These are phyloP conservation scores for Neolamprologus fasciatus DNA, from an alignment of 2,113 vertebrate species.

Conservation along the genomic window DNA sequence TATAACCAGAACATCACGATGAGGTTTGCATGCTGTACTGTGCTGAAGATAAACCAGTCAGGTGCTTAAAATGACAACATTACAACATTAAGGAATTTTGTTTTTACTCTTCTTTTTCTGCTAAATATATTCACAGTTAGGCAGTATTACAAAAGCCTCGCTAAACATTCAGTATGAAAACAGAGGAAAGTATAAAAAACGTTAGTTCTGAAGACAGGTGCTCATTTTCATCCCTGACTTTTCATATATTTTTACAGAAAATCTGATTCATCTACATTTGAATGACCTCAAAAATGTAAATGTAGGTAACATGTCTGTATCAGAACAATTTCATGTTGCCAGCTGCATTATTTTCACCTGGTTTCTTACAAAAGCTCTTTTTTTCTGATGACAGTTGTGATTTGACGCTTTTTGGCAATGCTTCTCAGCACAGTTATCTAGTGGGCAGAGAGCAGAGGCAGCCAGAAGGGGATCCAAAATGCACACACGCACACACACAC, in stretches of 20 bases:
- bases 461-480: neutral
- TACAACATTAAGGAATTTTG: neutral
- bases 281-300: neutral
- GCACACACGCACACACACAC: neutral
- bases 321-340: neutral
- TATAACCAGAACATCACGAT: neutral
- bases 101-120: neutral
- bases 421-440: slow-evolving; percentile 9
- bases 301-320: neutral
- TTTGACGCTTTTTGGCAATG: slow-evolving; percentile 7
- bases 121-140: neutral
- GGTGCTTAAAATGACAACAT: neutral
- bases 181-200: neutral
- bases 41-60: neutral
- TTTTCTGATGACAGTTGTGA: neutral
- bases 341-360: neutral
- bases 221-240: neutral
- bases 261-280: neutral
- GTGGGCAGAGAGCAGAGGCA: slow-evolving; percentile 1
- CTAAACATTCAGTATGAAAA: neutral
- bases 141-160: neutral
- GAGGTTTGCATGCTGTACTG: neutral
- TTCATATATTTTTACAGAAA: neutral
- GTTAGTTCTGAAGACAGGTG: neutral
- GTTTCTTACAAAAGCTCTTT: neutral